phyloP scores from a whole-genome alignment of 2,113 vertebrate genomes.

The Speoplatyrhinus poulsoni region DNA sequence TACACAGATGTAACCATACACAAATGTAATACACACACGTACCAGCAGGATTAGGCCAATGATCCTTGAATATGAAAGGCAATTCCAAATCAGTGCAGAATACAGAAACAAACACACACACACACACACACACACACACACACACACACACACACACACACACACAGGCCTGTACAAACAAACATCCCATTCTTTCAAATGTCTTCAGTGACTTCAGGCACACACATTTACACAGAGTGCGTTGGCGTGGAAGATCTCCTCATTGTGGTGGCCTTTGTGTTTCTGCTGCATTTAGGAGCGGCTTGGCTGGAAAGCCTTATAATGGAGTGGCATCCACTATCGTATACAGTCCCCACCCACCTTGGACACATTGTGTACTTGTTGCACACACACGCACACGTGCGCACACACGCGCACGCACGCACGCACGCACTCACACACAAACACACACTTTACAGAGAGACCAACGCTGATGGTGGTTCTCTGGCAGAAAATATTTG shows the following conservation, averaged over 20 bases:
- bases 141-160: conserved; percentile 9
- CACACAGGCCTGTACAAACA: conserved; percentile 1
- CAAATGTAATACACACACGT: too few species aligned
- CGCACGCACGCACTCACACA: background rate
- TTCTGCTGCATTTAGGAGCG: conserved; percentile 63
- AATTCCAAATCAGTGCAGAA: background rate
- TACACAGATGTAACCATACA: too few species aligned
- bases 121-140: background rate
- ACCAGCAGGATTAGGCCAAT: too few species aligned
- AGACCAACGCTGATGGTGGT: background rate
- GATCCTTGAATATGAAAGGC: background rate
- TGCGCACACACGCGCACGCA: conserved; percentile 1
- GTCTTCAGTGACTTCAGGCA: conserved; percentile 33
- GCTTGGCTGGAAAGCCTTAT: conserved; percentile 71
- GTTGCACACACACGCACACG: conserved; percentile 28
- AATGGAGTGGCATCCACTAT: conserved; percentile 50
- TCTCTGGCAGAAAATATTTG: background rate
- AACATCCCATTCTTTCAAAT: conserved; percentile 43
- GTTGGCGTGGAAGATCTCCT: conserved; percentile 62
- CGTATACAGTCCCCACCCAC: conserved; percentile 45
- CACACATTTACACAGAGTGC: conserved; percentile 69
- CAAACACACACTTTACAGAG: background rate
- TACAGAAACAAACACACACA: background rate
- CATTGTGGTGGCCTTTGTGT: conserved; percentile 69
- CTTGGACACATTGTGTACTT: conserved; percentile 41